Evolutionary conservation across 53 echinoderm and acorn worm genomes (phyloP).

Genomic region (Crossaster papposus): DNA sequence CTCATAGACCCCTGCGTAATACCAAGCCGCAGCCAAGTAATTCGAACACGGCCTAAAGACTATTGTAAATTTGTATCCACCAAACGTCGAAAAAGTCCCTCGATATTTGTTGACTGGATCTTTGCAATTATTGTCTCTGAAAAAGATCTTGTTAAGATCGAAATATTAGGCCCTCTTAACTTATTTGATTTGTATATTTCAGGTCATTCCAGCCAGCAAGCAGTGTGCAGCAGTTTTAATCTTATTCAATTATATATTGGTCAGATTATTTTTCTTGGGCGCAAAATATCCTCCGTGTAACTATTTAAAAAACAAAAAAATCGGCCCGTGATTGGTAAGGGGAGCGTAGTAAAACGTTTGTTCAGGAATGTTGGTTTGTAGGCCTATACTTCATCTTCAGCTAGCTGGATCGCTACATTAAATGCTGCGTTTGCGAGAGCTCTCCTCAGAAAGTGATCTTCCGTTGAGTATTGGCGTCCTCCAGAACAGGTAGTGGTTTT

Average conservation of each 20-base stretch:
- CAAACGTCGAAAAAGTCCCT: background rate
- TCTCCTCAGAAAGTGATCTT: background rate
- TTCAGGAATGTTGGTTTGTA: background rate
- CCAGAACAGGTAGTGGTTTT: constrained; percentile 32
- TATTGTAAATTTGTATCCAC: background rate
- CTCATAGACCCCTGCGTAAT: too few relatives aligned
- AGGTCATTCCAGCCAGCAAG: too few relatives aligned
- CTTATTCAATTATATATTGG: background rate
- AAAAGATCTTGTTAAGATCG: too few relatives aligned
- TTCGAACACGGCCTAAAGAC: too few relatives aligned
- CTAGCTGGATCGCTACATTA: background rate
- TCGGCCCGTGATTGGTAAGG: background rate
- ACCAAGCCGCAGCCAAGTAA: too few relatives aligned
- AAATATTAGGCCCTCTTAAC: too few relatives aligned
- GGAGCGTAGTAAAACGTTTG: background rate
- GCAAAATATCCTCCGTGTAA: background rate
- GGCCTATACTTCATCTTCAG: background rate
- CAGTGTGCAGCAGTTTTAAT: too few relatives aligned
- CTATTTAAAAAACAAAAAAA: background rate
- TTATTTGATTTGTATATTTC: too few relatives aligned
- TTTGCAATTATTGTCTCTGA: too few relatives aligned
- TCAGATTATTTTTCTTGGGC: background rate
- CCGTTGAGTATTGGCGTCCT: constrained; percentile 2
- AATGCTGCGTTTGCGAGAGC: constrained; percentile 21
- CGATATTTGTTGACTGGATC: background rate